phyloP scores from a whole-genome alignment of 2,113 vertebrate genomes.

The Vulpes ferrilata region DNA sequence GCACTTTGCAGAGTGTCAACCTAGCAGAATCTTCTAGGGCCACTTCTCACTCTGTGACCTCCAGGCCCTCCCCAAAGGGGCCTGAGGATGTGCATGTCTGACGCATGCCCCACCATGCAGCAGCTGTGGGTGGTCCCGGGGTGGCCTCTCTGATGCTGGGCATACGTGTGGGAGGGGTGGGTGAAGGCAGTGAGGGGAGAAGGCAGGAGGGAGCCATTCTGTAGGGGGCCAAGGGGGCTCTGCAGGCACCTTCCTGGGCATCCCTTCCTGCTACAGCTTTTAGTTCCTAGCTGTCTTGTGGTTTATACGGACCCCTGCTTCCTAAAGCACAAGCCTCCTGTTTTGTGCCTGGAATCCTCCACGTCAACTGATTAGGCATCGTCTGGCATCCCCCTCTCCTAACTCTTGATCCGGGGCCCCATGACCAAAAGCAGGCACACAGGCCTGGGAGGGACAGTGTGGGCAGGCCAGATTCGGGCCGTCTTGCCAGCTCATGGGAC shows the following conservation, averaged over 20 bases:
- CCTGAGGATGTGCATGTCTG: accelerated
- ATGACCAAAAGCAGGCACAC: conserved; percentile 13
- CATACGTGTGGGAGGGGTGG: accelerated
- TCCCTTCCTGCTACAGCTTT: not conserved
- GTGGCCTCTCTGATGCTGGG: not conserved
- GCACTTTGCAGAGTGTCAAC: not conserved
- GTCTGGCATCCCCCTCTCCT: not conserved
- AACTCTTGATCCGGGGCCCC: conserved; percentile 61
- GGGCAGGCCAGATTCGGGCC: conserved; percentile 2
- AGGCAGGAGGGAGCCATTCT: not conserved
- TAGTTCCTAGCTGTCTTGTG: not conserved
- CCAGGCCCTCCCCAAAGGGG: not conserved
- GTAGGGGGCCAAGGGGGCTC: not conserved
- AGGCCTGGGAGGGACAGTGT: not conserved
- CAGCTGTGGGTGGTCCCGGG: accelerated
- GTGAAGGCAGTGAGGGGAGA: accelerated
- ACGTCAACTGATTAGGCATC: not conserved
- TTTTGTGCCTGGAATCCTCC: not conserved
- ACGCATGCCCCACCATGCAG: accelerated
- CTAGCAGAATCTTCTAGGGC: not conserved
- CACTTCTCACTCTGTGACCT: not conserved
- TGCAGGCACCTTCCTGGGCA: accelerated
- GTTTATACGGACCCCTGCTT: not conserved
- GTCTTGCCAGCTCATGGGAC: not conserved
- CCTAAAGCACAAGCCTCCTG: not conserved